Evolutionary conservation across 2,113 vertebrate genomes (phyloP).

Genomic region (Canis aureus): DNA sequence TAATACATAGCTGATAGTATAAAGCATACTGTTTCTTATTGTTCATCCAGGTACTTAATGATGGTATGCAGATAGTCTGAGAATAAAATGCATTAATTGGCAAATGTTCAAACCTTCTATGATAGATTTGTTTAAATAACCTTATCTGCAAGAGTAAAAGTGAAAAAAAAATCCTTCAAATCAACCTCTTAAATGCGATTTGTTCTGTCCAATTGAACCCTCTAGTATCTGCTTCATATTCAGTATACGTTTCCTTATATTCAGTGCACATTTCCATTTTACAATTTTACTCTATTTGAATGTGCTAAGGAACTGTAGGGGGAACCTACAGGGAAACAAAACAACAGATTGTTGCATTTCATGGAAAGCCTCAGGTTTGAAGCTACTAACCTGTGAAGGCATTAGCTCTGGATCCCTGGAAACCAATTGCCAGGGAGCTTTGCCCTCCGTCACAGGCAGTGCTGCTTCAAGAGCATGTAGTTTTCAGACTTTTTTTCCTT

Average conservation of each 20-base stretch:
- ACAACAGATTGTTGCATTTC: not conserved
- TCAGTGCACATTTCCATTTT: constrained; percentile 10
- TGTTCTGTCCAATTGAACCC: not conserved
- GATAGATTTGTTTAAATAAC: not conserved
- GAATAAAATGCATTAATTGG: not conserved
- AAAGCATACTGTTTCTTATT: not conserved
- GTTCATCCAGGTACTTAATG: not conserved
- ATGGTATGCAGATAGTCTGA: not conserved
- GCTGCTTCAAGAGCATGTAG: not conserved
- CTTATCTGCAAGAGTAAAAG: constrained; percentile 67
- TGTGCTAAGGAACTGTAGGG: not conserved
- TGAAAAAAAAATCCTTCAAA: constrained; percentile 55
- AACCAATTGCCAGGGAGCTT: not conserved
- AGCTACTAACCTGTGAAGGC: not conserved
- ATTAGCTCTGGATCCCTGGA: constrained; percentile 1
- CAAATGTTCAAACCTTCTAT: not conserved
- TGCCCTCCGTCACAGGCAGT: not conserved
- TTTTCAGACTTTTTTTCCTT: not conserved
- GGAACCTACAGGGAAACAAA: not conserved
- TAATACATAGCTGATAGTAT: not conserved
- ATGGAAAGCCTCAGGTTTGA: not conserved
- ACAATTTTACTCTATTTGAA: constrained; percentile 37
- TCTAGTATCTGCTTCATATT: constrained; percentile 51
- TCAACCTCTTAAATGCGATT: not conserved
- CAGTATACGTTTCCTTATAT: not conserved